Conservation (phyloP, 2,113 vertebrate genomes). For the Chelonoidis abingdonii region DNA sequence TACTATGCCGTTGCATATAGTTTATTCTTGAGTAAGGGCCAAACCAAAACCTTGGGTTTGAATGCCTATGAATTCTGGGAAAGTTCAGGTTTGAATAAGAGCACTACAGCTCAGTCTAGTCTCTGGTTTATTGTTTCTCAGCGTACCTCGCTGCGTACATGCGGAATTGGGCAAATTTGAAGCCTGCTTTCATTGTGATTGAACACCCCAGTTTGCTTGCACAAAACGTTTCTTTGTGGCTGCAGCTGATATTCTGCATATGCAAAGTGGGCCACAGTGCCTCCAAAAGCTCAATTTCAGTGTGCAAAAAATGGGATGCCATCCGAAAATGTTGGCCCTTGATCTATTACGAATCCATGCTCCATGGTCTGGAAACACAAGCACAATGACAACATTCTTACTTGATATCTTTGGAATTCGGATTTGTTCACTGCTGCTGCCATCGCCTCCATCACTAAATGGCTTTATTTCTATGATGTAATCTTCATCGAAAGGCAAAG, state of each 20-base stretch:
- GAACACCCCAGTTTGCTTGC: fast-evolving
- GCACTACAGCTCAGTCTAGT: not conserved
- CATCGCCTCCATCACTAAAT: constrained; percentile 96
- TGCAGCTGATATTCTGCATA: fast-evolving
- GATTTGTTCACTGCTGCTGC: constrained; percentile 94
- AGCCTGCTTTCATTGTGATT: fast-evolving
- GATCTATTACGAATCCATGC: not conserved
- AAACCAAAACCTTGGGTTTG: fast-evolving
- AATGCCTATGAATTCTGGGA: fast-evolving
- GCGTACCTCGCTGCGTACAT: not conserved
- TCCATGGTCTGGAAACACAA: not conserved
- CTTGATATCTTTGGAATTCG: constrained; percentile 92
- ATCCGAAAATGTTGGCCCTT: not conserved
- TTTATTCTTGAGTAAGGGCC: not conserved
- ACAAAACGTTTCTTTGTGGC: fast-evolving
- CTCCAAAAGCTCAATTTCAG: not conserved
- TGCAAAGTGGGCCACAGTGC: not conserved
- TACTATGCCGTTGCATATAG: fast-evolving
- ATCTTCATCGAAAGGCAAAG: constrained; percentile 92
- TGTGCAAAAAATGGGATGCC: not conserved
- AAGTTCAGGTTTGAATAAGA: not conserved
- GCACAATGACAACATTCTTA: constrained; percentile 50
- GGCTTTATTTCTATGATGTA: constrained; percentile 96
- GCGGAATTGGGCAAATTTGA: fast-evolving
- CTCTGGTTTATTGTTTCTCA: not conserved